Evolutionary conservation across 2,113 vertebrate species (phyloP), one percentile per base, ranked within the genome.

Genomic region (Bettongia penicillata): DNA sequence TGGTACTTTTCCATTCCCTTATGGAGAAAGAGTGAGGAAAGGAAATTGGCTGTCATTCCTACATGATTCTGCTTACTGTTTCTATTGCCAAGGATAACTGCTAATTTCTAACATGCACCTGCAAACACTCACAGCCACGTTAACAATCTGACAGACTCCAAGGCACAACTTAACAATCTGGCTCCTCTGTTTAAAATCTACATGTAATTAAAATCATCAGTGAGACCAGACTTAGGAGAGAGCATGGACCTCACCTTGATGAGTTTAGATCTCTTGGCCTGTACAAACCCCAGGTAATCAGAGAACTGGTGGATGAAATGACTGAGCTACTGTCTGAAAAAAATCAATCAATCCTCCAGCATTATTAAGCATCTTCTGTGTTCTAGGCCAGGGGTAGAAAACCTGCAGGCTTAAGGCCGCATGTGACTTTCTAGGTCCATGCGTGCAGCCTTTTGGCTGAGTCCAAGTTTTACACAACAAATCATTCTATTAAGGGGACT

Each of bases 21-120:
- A 14, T 25, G 51, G 23, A 95, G 53, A 92, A 96, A 95, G 53
- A 53, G 9, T 12, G 11, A 51, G 23, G 37, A n/a, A 8, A 95
- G 84, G 57, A 95, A 93, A 94, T 48, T 43, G 84, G 53, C 91
- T 96, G 90, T 93, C 90, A 68, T 48, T 95, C 92, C 52, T 28
- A 19, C 53, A 92, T 53, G n/a, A 94, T 91, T 96, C 89, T 95
- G 77, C 50, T 96, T 92, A 95, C 51, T 77, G 96, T 90, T 91
- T 95, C 95, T 95, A 25, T 90, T 97, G 91, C 93, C 94, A 93
- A 92, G 43, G 93, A 77, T 9, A 93, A 91, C 89, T 10, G 89
- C 90, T 95, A 95, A 55, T 95, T 93, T 95, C 68, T 89, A 96
- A 31, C 22, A 95, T 90, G 93, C 26, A 94, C 26, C 90, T 55